Percentiles rank a stretch among this genome's conserved stretches.
Conservation (phyloP, 2,113 vertebrate species). For the Petrocephalus microphthalmus region DNA sequence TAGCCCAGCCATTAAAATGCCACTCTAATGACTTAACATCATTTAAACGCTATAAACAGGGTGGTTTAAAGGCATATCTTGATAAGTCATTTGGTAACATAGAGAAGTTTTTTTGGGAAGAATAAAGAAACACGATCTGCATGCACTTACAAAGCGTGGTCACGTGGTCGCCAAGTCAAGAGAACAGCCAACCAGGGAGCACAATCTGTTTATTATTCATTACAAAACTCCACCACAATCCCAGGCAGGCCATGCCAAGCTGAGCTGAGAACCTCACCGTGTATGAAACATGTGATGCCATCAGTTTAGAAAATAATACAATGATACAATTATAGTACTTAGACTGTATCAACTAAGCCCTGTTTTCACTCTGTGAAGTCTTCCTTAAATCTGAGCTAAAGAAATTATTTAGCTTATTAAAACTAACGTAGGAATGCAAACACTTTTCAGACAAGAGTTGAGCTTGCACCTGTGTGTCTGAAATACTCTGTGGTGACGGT, state of each 20-base stretch:
- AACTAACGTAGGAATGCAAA: neutral
- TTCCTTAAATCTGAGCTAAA: neutral
- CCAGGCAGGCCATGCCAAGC: neutral
- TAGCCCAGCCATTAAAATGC: neutral
- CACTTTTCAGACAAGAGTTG: neutral
- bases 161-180: neutral
- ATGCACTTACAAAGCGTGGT: neutral
- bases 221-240: neutral
- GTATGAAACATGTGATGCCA: neutral
- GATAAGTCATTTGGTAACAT: neutral
- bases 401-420: neutral
- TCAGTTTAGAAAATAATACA: neutral
- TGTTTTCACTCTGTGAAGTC: neutral
- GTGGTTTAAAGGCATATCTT: neutral
- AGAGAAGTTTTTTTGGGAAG: neutral
- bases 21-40: neutral
- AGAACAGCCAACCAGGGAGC: neutral
- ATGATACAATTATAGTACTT: neutral
- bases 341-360: neutral
- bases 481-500: neutral
- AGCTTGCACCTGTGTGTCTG: neutral
- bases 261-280: neutral
- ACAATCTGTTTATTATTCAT: slow-evolving; percentile 9
- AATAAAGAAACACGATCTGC: neutral
- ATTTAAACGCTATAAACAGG: neutral